These are phyloP conservation scores for Porites evermanni DNA, from an alignment of 92 coral and sea anemone genomes.

Conservation along the genomic window DNA sequence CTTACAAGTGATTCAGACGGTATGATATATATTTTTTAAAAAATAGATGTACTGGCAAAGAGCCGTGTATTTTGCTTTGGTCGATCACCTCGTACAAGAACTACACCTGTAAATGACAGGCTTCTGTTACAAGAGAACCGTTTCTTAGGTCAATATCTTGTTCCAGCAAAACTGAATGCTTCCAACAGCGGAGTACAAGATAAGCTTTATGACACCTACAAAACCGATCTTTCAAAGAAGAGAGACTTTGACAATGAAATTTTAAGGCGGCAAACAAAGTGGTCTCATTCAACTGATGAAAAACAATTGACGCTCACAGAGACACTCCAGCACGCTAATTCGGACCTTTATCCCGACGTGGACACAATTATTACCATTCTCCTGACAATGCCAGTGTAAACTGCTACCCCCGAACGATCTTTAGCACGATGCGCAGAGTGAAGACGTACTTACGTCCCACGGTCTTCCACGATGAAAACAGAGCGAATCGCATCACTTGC, in stretches of 20 bases:
- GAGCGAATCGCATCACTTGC: conserved; percentile 6
- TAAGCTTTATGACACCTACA: conserved; percentile 61
- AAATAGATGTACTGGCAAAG: too few species aligned
- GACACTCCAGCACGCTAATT: conserved; percentile 61
- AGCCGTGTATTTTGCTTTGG: neutral
- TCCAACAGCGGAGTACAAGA: neutral
- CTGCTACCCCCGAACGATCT: conserved; percentile 46
- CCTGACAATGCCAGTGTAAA: conserved; percentile 33
- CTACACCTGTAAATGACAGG: conserved; percentile 50
- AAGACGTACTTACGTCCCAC: conserved; percentile 28
- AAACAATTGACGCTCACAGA: conserved; percentile 51
- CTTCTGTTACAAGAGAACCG: too few species aligned
- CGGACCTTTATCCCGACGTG: conserved; percentile 46
- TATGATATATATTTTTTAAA: too few species aligned
- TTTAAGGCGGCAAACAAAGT: too few species aligned
- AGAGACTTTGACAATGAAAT: too few species aligned
- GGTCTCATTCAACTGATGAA: conserved; percentile 39
- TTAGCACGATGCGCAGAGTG: conserved; percentile 50
- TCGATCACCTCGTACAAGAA: conserved; percentile 32
- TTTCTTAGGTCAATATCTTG: too few species aligned
- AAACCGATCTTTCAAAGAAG: conserved; percentile 38
- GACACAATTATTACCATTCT: conserved; percentile 31
- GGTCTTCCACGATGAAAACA: conserved; percentile 35
- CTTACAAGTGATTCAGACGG: too few species aligned
- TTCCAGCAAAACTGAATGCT: too few species aligned